Evolutionary conservation across 2,113 vertebrate species (phyloP), one percentile per base, ranked within the genome.

Genomic region (Mirounga angustirostris): DNA sequence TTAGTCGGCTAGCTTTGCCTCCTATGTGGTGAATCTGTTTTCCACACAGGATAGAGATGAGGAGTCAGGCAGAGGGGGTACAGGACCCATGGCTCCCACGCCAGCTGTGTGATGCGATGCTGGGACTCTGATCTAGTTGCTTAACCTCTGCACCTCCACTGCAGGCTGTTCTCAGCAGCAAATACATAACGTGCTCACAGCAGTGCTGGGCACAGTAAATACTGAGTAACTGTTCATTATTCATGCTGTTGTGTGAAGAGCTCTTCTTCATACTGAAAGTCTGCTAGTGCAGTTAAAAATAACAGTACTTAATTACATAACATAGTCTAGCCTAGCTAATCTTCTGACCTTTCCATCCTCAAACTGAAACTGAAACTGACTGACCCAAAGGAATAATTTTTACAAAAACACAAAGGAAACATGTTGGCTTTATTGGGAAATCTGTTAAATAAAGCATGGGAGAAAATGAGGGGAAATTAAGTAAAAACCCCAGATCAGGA

Each of bases 401-500:
- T 46, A 74, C 54, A 92, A 95, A 84, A 92, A 89, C 52, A 50
- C 33, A 59, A 58, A 89, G 91, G 43, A 92, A 94, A 86, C 15
- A 33, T 28, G 14, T 18, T 69, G 61, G 65, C 59, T 63, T 90
- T 73, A 50, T 0, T 61, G 40, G 63, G 43, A 61, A 81, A 86
- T n/a, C 5, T 58, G 58, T 59, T 83, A 78, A 36, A 84, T 69
- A 61, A 81, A 63, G 30, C 86, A 54, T 16, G 30, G 52, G 67
- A 91, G 33, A 73, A 93, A 96, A 93, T 15, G 43, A 9, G 33
- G 13, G 15, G 4, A 71, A 18, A 28, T 16, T 28, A 58, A 40
- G 18, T 71, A 5, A 95, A 90, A 85, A 65, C 2, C 22, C 67
- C 46, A 40, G 46, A n/a, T 10, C 30, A 84, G 26, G 28, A 46